phyloP scores from a whole-genome alignment of 1,140 invertebrate species.

The Zaprionus vittiger region DNA sequence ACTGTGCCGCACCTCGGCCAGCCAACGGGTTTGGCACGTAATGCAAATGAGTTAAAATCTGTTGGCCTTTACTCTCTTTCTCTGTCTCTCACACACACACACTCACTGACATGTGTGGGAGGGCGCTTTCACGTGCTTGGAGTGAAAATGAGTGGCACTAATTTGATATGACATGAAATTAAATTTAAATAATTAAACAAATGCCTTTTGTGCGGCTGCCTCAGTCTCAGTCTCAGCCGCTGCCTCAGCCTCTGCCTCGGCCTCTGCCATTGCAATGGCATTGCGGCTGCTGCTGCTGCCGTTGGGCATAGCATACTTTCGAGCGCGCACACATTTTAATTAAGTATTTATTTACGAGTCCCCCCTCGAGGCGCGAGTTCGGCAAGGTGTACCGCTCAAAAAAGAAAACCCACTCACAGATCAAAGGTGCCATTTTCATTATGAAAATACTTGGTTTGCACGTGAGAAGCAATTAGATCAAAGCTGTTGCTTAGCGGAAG shows the following conservation, averaged over 20 bases:
- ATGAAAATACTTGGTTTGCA: constrained; percentile 1
- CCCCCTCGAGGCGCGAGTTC: neutral
- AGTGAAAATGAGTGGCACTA: constrained; percentile 77
- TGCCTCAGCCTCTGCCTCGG: too few species aligned
- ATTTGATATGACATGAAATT: constrained; percentile 79
- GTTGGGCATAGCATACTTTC: constrained; percentile 62
- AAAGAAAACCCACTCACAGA: neutral
- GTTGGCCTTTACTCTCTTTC: constrained; percentile 46
- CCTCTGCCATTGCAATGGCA: neutral
- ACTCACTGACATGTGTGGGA: constrained; percentile 24
- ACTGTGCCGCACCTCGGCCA: neutral
- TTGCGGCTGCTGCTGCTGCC: neutral
- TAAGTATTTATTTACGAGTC: constrained; percentile 35
- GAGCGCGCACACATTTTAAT: constrained; percentile 38
- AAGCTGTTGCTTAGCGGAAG: neutral
- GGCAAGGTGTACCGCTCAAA: neutral
- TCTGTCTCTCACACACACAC: constrained; percentile 23
- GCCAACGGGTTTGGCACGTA: constrained; percentile 46
- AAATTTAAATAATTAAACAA: constrained; percentile 81
- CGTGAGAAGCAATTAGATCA: neutral
- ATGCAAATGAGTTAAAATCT: constrained; percentile 70
- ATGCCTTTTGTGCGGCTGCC: constrained; percentile 54
- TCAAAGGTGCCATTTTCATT: neutral
- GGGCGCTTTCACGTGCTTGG: constrained; percentile 53
- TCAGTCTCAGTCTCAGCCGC: neutral